Conservation (phyloP, 1,140 invertebrate species). For the Cydia amplana region DNA sequence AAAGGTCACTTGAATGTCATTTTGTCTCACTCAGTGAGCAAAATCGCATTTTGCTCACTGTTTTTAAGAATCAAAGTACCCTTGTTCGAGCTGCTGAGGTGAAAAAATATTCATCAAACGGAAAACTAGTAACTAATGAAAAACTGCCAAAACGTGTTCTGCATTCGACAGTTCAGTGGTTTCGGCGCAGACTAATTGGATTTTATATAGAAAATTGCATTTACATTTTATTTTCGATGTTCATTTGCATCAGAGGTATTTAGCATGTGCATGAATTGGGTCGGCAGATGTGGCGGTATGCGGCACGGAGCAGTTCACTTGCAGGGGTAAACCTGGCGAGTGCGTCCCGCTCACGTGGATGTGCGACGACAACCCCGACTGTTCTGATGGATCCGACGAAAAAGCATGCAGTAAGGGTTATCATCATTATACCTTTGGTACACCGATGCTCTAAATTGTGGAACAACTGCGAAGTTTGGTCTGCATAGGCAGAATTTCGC, state of each 20-base stretch:
- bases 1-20: too few species aligned
- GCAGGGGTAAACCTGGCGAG: constrained; percentile 87
- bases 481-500: background rate
- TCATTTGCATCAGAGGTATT: constrained; percentile 52
- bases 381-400: constrained; percentile 93
- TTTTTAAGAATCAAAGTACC: too few species aligned
- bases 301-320: constrained; percentile 92
- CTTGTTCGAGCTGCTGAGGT: too few species aligned
- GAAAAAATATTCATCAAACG: background rate
- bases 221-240: constrained; percentile 17
- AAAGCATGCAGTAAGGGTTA: constrained; percentile 91
- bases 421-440: constrained; percentile 17
- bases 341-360: constrained; percentile 95
- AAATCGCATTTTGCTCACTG: too few species aligned
- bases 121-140: constrained; percentile 1
- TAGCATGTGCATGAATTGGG: constrained; percentile 74
- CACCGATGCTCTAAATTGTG: background rate
- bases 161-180: constrained; percentile 20
- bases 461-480: background rate
- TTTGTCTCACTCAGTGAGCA: too few species aligned
- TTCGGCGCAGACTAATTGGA: constrained; percentile 18
- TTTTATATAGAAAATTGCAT: constrained; percentile 16
- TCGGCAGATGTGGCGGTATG: constrained; percentile 88
- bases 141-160: constrained; percentile 4
- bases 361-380: constrained; percentile 93